Evolutionary conservation across 2,888 invertebrate species (phyloP), one percentile per base, ranked within the genome.

Genomic region (Hermaeophaga mercurialis): DNA sequence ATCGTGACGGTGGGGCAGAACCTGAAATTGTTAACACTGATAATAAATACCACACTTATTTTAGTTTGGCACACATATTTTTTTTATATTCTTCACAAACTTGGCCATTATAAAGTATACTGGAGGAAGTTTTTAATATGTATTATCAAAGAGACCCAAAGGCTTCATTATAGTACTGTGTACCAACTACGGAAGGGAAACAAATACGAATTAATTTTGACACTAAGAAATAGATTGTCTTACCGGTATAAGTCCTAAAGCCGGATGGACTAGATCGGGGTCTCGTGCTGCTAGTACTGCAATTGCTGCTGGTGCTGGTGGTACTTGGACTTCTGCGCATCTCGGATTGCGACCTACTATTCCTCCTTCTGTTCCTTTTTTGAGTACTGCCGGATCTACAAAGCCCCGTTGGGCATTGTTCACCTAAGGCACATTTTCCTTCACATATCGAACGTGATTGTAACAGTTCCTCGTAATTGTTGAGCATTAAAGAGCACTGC

Each of bases 321-420:
- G n/a, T 19, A 56, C 76, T 78, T 2, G 77, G 76, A 70, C 78
- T 78, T 54, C 77, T 70, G 8, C 70, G 64, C 54, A 78, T 70
- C 52, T 75, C 73, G 18, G 74, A 69, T 41, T 71, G 70, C 7
- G 73, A 70, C 46, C 75, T 61, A 17, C 50, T 64, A 48, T 65
- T 72, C 43, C 66, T 66, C 26, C 70, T 63, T 48, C 70, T 63
- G n/a, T 66, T 64, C 33, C 70, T 62, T 44, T 72, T 62, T 17
- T 69, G 62, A 36, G 69, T 44, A 33, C 64, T 44, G 15, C 58
- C 56, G 41, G 68, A 56, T 34, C 83, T 77, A 68, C 84, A 85
- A 33, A 84, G 82, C 78, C 93, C 93, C 68, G 92, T 91, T 5
- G 93, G 94, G 79, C 93, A 94, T 66, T 88, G 86, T 70, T 90